A percentile compares a stretch with the other conserved stretches of the same genome.
Evolutionary conservation across 2,888 invertebrate genomes (phyloP).

Genomic region (Leptopilina syphax): DNA sequence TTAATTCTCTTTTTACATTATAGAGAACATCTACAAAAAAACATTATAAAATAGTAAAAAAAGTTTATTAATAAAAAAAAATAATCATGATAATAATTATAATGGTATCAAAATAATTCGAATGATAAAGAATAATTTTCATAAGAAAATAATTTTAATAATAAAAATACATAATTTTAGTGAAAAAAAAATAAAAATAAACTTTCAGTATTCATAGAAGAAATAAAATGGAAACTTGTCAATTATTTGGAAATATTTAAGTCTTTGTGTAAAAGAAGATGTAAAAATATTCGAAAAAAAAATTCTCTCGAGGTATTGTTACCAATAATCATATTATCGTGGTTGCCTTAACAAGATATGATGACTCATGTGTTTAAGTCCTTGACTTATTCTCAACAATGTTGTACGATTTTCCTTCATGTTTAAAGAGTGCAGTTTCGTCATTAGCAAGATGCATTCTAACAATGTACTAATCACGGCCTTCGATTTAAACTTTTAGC

Average conservation of each 20-base stretch:
- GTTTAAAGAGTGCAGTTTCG: conserved; percentile 28
- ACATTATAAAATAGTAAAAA: too few species aligned
- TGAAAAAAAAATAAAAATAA: too few species aligned
- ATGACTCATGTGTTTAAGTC: conserved; percentile 29
- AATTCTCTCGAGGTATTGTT: conserved; percentile 4
- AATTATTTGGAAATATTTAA: too few species aligned
- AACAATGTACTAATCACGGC: conserved; percentile 24
- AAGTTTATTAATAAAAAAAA: too few species aligned
- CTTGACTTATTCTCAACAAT: conserved; percentile 33
- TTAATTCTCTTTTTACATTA: not conserved
- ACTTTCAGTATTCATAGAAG: not conserved
- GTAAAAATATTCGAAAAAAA: not conserved
- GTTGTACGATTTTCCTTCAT: conserved; percentile 22
- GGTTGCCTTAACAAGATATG: conserved; percentile 21
- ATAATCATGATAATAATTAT: too few species aligned
- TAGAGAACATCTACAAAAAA: too few species aligned
- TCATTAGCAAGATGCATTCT: conserved; percentile 26
- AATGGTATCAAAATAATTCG: too few species aligned
- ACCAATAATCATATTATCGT: conserved; percentile 24
- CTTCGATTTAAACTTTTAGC: conserved; percentile 3
- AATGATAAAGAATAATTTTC: too few species aligned
- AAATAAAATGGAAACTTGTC: not conserved
- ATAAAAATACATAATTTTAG: too few species aligned
- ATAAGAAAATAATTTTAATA: too few species aligned
- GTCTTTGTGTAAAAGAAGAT: not conserved